Evolutionary conservation across 2,113 vertebrate species (phyloP).

Genomic region (Halichoeres trimaculatus): DNA sequence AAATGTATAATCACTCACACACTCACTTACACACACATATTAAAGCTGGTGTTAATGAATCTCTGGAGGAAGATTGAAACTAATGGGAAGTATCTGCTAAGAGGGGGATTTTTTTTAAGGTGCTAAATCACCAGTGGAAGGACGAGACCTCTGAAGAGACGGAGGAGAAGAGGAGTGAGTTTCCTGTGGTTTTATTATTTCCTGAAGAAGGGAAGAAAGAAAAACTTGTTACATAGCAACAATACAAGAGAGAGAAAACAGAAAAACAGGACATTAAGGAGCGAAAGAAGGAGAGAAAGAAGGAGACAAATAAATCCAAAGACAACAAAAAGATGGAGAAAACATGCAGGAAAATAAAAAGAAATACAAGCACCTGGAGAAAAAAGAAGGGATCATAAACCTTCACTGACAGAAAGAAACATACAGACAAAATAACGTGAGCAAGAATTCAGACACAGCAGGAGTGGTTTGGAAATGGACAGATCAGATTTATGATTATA

Average conservation of each 20-base stretch:
- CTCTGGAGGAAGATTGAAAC: conserved; percentile 13
- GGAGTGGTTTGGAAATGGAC: too few species aligned
- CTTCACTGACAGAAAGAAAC: background rate
- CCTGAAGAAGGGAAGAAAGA: background rate
- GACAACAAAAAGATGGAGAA: background rate
- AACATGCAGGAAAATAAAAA: background rate
- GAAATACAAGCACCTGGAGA: background rate
- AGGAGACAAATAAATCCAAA: too few species aligned
- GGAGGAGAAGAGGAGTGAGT: background rate
- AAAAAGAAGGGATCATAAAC: background rate
- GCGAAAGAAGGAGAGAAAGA: too few species aligned
- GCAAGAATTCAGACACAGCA: too few species aligned
- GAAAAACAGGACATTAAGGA: background rate
- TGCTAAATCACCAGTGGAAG: conserved; percentile 16
- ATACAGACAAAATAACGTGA: too few species aligned
- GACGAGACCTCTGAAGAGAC: conserved; percentile 4
- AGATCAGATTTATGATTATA: too few species aligned
- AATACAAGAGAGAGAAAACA: background rate
- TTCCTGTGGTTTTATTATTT: background rate
- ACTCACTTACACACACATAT: background rate
- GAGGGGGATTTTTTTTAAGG: conserved; percentile 15
- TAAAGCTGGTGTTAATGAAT: conserved; percentile 17
- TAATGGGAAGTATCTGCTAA: conserved; percentile 11
- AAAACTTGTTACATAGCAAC: background rate
- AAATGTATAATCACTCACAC: conserved; percentile 2